Evolutionary conservation across 2,113 vertebrate species (phyloP), one percentile per base, ranked within the genome.

Genomic region (Petrocephalus zakoni): DNA sequence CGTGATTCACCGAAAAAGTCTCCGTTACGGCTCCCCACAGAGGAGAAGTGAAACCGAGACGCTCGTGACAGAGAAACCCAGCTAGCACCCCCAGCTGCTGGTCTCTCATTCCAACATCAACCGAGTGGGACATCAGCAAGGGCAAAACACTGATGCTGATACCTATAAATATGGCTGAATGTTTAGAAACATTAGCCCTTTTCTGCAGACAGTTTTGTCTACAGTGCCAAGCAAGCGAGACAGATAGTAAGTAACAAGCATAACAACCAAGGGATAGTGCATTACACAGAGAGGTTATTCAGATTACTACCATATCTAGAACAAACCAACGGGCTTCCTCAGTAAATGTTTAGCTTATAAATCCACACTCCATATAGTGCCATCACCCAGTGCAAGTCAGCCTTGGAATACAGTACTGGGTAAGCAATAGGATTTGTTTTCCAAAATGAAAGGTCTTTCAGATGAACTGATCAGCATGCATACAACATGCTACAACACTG

Each of bases 31-130:
- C 22, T 88, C 47, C 46, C 25, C 19, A 9, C n/a, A 10, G 29
- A 21, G 51, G 72, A 78, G 87, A 82, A 88, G 52, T 88, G 87
- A 88, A 88, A 81, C 49, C 25, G 1, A 81, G 19, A 15, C 25
- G 5, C 21, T 53, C 21, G 42, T 46, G 19, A 52, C 68, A 88
- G 68, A 51, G 56, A 56, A 51, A 0, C 53, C 68, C 22, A 15
- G 17, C 29, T 17, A 7, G 0, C 22, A 58, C 5, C 29, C 85
- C 47, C 47, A 85, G 13, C 11, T 29, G 17, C 51, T 29, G n/a
- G 11, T 29, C 49, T 34, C 49, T 72, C 72, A 51, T 22, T 88
- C 86, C 86, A 82, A n/a, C 61, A 87, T 53, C 5, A 52, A 52
- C 6, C 25, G 72, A 2, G 5, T 42, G 72, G 0, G 72, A 29